Percentiles rank a stretch among this genome's conserved stretches.
Conservation (phyloP, 1,140 invertebrate genomes). For the Thaumetopoea pityocampa region DNA sequence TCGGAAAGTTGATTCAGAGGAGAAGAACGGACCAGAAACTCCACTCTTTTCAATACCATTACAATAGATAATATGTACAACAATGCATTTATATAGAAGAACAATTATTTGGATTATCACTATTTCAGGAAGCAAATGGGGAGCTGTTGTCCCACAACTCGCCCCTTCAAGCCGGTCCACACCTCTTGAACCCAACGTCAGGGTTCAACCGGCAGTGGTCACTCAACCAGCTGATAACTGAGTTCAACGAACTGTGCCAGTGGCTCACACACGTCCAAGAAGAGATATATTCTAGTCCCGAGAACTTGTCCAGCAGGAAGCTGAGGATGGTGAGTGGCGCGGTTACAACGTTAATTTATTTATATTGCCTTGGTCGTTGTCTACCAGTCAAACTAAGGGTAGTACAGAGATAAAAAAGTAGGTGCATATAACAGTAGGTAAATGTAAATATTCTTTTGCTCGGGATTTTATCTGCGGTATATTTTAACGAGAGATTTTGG, state of each 20-base stretch:
- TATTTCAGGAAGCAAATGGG: conserved; percentile 83
- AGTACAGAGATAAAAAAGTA: no score
- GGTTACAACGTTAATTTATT: no score
- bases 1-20: no score
- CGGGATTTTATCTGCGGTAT: conserved; percentile 1
- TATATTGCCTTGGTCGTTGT: no score
- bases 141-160: conserved; percentile 81
- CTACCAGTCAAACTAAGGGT: no score
- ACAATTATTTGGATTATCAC: no score
- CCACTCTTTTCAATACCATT: no score
- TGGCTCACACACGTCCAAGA: conserved; percentile 88
- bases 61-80: no score
- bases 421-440: no score
- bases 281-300: conserved; percentile 84
- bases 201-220: conserved; percentile 78
- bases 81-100: no score
- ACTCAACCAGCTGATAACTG: conserved; percentile 85
- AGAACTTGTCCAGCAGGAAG: conserved; percentile 81
- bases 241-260: conserved; percentile 88
- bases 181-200: conserved; percentile 51
- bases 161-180: conserved; percentile 40
- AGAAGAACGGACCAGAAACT: no score
- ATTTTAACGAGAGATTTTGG: conserved; percentile 6
- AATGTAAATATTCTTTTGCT: no score
- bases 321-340: conserved; percentile 81